A percentile compares a stretch with the other conserved stretches of the same genome.
Evolutionary conservation across 1,140 invertebrate species (phyloP).

Genomic region (Intoshia linei): DNA sequence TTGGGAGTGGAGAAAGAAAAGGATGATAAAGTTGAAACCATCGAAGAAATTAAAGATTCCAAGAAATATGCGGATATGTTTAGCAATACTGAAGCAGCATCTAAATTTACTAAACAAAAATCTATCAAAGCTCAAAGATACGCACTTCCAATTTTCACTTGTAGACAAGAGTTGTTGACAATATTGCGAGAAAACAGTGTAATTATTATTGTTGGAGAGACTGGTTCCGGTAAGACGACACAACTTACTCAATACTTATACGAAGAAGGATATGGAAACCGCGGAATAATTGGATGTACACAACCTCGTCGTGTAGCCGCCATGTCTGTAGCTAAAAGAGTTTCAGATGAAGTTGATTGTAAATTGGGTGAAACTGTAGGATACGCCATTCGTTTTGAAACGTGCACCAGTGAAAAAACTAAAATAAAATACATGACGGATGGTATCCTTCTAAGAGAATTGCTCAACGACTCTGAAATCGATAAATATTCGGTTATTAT

Average conservation of each 20-base stretch:
- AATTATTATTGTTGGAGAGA: constrained; percentile 83
- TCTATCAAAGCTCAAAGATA: constrained; percentile 52
- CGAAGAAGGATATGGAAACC: constrained; percentile 70
- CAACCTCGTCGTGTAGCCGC: constrained; percentile 67
- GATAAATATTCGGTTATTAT: constrained; percentile 80
- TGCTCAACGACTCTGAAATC: constrained; percentile 59
- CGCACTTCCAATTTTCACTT: constrained; percentile 73
- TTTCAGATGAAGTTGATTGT: constrained; percentile 78
- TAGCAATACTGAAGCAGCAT: constrained; percentile 33
- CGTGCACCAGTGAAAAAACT: constrained; percentile 73
- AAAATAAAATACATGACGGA: constrained; percentile 98
- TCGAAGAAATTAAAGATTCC: constrained; percentile 31
- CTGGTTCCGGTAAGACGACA: constrained; percentile 89
- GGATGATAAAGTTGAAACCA: constrained; percentile 27
- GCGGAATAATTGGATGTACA: constrained; percentile 76
- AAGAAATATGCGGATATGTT: constrained; percentile 85
- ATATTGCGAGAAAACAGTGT: constrained; percentile 71
- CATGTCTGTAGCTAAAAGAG: constrained; percentile 92
- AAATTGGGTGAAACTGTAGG: constrained; percentile 45
- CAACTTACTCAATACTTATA: constrained; percentile 76
- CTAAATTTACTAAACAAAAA: constrained; percentile 57
- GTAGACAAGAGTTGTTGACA: constrained; percentile 38
- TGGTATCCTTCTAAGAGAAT: constrained; percentile 74
- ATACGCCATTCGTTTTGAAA: constrained; percentile 95
- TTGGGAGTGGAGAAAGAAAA: constrained; percentile 54